Base-by-base conservation (phyloP, 1,140 invertebrate genomes). In the Maniola jurtina region DNA sequence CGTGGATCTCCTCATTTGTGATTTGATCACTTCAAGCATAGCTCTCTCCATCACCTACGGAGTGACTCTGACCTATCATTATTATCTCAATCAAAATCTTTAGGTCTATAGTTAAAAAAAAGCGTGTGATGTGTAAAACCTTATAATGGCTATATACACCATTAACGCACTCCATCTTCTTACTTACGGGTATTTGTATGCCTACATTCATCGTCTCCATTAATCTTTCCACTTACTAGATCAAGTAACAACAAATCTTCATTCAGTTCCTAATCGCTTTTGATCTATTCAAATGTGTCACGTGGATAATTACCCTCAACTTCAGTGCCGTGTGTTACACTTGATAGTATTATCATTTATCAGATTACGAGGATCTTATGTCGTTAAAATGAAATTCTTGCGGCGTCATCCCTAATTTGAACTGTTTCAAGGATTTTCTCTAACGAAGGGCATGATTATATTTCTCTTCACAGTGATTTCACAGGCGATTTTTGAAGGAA, bases 311-410 rank as follows among this genome's bases (percentile, higher is more conserved):
- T 35, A 55, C 54, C 13, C 54, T n/a, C 35, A 55, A 55, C 54
- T 55, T 55, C 35, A 38, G 11, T 42, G 8, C 78, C 13, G 72
- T 80, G 57, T 83, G 75, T 81, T 72, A 15, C 70, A 52, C 35
- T 50, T 45, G 56, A 69, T 72, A 75, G 60, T 72, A 64, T 76
- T 77, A 80, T 79, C 75, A 77, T 63, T 75, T 76, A 80, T 79
- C 76, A 80, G 79, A 83, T 80, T 78, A 81, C 75, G 71, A 75
- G 64, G 73, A 75, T 77, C 70, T 71, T 52, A 45, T 38, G 52
- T 67, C 61, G 69, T 67, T 64, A 66, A 64, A 71, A 67, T 61
- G 52, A 50, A 67, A 67, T 67, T 67, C 65, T 57, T 73, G 73
- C 69, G 69, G 70, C 65, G 69, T 73, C 71, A 76, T 71, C 70